Base-by-base conservation (phyloP, 1,140 invertebrate genomes). In the Dolichoris vasculosae region DNA sequence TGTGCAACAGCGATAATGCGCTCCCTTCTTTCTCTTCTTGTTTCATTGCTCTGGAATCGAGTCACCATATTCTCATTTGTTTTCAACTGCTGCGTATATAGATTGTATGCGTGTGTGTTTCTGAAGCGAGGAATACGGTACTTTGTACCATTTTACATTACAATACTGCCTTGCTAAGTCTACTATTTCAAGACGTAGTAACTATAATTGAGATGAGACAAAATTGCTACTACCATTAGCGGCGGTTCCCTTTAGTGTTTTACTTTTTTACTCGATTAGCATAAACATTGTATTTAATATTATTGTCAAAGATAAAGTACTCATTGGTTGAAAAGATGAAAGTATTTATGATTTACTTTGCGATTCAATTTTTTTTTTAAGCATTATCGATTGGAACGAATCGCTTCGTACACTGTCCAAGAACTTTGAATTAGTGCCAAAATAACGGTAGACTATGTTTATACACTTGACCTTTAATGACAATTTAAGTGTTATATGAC, bases 351-450 rank as follows among this genome's bases (percentile, higher is more conserved):
- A 59, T 23, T 59, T 59, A 59, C 9, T 26, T 26, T 1, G 3
- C 26, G 13, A 59, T 59, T 59, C 23, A 59, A 59, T 59, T 59
- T 23, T n/a, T n/a, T n/a, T n/a, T 9, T 32, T 32, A 32, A 32
- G 8, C 32, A 35, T 35, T 32, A 69, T 69, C 8, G 20, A 40
- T 32, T 20, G 11, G 35, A 69, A 69, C 6, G 30, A 69, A 69
- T 20, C 0, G 30, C 8, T 32, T 13, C 15, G 20, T 8, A 69
- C 23, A 38, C 23, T 30, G 32, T 38, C 17, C 6, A 35, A 32
- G 20, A 69, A 23, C 6, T 73, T 73, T 73, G 69, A 73, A 73
- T 73, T 43, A 73, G 40, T 73, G 23, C 69, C 69, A 73, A 73
- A 38, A 43, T 43, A 0, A 43, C n/a, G 69, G 23, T 1, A 43